phyloP scores from a whole-genome alignment of 2,113 vertebrate genomes.

The Dinomys branickii region DNA sequence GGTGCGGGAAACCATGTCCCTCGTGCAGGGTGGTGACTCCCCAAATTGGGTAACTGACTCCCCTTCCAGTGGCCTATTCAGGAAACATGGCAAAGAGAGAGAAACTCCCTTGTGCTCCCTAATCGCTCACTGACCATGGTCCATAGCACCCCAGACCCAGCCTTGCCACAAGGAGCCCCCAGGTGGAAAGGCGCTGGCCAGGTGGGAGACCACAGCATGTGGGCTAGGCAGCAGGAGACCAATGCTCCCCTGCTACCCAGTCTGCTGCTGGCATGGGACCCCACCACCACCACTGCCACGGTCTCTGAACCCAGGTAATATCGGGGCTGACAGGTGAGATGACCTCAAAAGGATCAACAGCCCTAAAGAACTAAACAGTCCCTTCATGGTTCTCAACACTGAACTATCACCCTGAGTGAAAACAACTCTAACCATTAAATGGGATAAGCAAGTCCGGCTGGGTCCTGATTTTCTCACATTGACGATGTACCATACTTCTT shows the following conservation, averaged over 20 bases:
- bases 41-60: neutral
- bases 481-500: neutral
- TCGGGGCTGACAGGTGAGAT: neutral
- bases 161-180: neutral
- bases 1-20: neutral
- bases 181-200: fast-evolving
- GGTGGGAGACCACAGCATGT: neutral
- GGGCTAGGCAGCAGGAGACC: neutral
- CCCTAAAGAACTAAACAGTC: neutral
- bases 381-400: fast-evolving
- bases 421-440: neutral
- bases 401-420: neutral
- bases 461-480: neutral
- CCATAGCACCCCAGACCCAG: neutral
- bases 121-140: neutral
- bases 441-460: neutral
- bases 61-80: neutral
- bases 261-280: neutral
- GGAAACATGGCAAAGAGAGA: neutral
- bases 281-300: neutral
- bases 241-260: no score
- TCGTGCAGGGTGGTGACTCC: neutral
- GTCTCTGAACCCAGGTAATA: neutral
- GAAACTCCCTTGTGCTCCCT: neutral
- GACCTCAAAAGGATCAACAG: neutral